These are phyloP conservation scores for Megalops atlanticus DNA, from an alignment of 2,113 vertebrate species.

Conservation along the genomic window DNA sequence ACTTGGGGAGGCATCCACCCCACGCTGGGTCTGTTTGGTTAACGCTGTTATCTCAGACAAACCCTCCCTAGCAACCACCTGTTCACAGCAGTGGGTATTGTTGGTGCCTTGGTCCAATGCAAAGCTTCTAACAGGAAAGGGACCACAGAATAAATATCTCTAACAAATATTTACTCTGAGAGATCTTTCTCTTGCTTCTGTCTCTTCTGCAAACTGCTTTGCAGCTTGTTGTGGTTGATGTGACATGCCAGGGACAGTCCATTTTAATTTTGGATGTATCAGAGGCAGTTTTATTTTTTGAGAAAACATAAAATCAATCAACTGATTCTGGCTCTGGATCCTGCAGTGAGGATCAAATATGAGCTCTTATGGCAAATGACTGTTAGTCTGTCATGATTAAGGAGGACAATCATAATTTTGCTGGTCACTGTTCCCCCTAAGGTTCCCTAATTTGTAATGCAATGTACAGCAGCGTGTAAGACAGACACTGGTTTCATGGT, in stretches of 20 bases:
- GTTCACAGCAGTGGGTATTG: slow-evolving; percentile 4
- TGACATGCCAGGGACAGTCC: background rate
- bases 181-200: background rate
- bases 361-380: no score
- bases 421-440: no score
- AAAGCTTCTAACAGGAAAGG: background rate
- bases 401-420: no score
- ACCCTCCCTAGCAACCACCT: slow-evolving; percentile 9
- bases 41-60: slow-evolving; percentile 7
- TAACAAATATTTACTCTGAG: background rate
- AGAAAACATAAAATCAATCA: no score
- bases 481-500: background rate
- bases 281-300: no score
- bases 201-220: background rate
- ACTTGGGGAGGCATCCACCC: background rate
- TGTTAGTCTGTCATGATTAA: no score
- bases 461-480: no score
- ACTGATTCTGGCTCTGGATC: no score
- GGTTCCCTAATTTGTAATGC: no score
- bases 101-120: background rate
- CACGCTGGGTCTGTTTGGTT: background rate
- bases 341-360: no score
- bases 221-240: no score
- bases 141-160: background rate
- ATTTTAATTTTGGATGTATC: background rate